phyloP scores from a whole-genome alignment of 1,140 invertebrate species.

The Panagrolaimus sp. region DNA sequence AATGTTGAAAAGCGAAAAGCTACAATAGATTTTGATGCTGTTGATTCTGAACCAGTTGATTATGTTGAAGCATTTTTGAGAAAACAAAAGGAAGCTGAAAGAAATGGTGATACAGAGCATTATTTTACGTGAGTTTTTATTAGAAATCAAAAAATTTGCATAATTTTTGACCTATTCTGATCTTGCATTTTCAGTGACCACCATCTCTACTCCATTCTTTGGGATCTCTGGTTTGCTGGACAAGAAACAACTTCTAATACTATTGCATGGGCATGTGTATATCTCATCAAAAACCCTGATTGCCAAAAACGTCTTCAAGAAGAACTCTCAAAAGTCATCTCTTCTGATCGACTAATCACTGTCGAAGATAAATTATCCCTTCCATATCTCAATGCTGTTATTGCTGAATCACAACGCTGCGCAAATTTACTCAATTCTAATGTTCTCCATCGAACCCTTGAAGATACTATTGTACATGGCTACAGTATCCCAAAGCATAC shows the following conservation, averaged over 20 bases:
- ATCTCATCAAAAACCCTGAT: conserved; percentile 27
- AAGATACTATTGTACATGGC: background rate
- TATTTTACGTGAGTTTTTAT: background rate
- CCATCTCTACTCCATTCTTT: conserved; percentile 22
- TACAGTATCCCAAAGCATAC: background rate
- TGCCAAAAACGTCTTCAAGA: conserved; percentile 29
- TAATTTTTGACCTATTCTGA: background rate
- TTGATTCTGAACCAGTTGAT: background rate
- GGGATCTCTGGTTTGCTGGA: conserved; percentile 35
- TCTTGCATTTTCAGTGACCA: conserved; percentile 15
- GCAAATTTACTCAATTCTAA: background rate
- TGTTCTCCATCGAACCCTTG: background rate
- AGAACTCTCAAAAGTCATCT: conserved; percentile 20
- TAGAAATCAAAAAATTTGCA: too few species aligned
- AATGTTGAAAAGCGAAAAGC: background rate
- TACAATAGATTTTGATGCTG: background rate
- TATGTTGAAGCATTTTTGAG: conserved; percentile 6
- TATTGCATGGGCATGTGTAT: conserved; percentile 26
- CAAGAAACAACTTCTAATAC: conserved; percentile 35
- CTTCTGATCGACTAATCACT: conserved; percentile 2
- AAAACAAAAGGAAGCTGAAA: background rate
- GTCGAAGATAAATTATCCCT: conserved; percentile 15
- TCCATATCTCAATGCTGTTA: conserved; percentile 25
- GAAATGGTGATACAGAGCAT: background rate
- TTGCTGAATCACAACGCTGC: conserved; percentile 5